These are phyloP conservation scores for Acropternis orthonyx DNA, from an alignment of 2,797 vertebrate genomes.

Conservation along the genomic window DNA sequence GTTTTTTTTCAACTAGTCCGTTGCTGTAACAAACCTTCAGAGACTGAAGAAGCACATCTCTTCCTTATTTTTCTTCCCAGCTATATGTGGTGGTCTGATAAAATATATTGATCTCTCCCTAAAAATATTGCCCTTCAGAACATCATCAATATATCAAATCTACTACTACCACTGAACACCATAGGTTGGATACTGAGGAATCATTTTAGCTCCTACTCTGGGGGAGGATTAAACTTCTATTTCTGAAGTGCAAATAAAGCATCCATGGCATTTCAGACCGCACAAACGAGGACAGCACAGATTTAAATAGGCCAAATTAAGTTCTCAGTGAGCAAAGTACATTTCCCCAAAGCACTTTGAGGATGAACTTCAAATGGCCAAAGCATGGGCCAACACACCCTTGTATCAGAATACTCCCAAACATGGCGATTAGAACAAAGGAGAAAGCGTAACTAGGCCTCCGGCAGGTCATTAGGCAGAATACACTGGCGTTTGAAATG, in stretches of 20 bases:
- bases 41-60: not conserved
- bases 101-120: not conserved
- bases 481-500: not conserved
- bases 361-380: not conserved
- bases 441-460: not conserved
- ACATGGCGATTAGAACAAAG: accelerated
- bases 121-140: not conserved
- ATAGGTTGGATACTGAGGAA: not conserved
- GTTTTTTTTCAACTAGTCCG: accelerated
- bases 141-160: not conserved
- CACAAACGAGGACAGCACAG: not conserved
- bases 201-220: not conserved
- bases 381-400: not conserved
- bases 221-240: not conserved
- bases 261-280: not conserved
- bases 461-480: not conserved
- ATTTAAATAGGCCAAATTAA: not conserved
- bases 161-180: not conserved
- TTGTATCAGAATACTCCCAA: not conserved
- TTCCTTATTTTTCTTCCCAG: not conserved
- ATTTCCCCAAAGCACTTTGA: not conserved
- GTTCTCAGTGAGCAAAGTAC: not conserved
- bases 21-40: not conserved
- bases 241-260: not conserved
- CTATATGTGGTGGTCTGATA: not conserved